These are phyloP conservation scores for Cerceris rybyensis DNA, from an alignment of 2,888 invertebrate species.

Conservation along the genomic window DNA sequence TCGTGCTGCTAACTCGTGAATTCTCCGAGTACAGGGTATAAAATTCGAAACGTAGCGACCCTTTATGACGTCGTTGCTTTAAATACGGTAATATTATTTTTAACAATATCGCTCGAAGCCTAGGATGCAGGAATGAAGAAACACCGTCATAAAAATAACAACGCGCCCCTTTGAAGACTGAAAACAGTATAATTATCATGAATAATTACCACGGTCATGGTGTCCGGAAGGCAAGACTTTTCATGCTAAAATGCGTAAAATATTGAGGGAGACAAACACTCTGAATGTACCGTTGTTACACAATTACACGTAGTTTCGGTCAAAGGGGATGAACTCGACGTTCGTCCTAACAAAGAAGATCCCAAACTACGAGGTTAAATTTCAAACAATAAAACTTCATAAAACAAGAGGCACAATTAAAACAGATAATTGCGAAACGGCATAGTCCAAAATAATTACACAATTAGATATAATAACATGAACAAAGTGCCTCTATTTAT, in stretches of 20 bases:
- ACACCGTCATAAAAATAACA: constrained; percentile 22
- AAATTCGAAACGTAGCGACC: constrained; percentile 30
- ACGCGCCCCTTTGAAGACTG: constrained; percentile 50
- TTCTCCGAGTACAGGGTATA: constrained; percentile 21
- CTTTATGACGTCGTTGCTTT: constrained; percentile 35
- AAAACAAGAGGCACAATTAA: not conserved
- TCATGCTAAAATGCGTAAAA: constrained; percentile 51
- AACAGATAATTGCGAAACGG: not conserved
- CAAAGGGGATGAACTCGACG: constrained; percentile 14
- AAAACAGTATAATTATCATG: constrained; percentile 57
- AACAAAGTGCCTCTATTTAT: too few relatives aligned
- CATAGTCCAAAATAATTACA: too few relatives aligned
- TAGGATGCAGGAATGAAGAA: not conserved
- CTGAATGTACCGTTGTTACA: constrained; percentile 24
- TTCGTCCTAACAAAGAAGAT: not conserved
- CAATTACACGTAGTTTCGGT: constrained; percentile 46
- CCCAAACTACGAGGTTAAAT: not conserved
- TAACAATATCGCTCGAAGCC: constrained; percentile 46
- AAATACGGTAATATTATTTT: constrained; percentile 55
- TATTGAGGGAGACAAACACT: constrained; percentile 24
- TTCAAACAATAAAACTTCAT: not conserved
- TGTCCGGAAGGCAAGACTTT: constrained; percentile 31
- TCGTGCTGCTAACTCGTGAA: constrained; percentile 41
- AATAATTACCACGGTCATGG: constrained; percentile 51
- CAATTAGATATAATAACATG: too few relatives aligned